Base-by-base conservation (phyloP, 2,797 vertebrate species). In the Oreonectes daqikongensis region DNA sequence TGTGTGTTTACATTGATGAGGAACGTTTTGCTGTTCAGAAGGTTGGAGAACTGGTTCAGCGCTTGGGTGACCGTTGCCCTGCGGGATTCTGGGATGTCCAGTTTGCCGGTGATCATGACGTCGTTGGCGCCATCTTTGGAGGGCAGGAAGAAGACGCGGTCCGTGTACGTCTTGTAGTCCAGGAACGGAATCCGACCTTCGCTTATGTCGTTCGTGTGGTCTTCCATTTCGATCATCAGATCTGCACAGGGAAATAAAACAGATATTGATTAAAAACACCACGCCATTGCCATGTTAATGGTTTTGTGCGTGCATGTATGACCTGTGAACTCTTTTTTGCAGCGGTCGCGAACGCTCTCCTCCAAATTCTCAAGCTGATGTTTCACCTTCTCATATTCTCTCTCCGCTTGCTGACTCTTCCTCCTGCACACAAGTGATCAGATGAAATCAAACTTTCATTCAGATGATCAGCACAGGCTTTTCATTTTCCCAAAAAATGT, bases 301-400 rank as follows among this genome's bases (percentile, higher is more conserved):
- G 9, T 7, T 28, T 46, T 32, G 46, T 28, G n/a, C 1, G 30
- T 66, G 14, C 35, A 52, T 24, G 40, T 63, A 61, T 72, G 86
- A 99, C 98, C 98, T 90, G 98, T 99, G 91, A 99, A 99, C 82
- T 99, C 97, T 80, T 99, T 99, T 90, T 99, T 99, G 95, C 97
- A 99, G 66, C 97, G 95, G 77, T 99, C 98, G 7, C 98, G 92
- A 17, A 99, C 98, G 0, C 96, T 99, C 88, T 99, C 97, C 88
- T 99, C 98, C 87, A 99, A 86, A 76, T 96, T 97, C 88, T 99
- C 97, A 26, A 99, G 94, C 86, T 99, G 97, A 70, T 95, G 97
- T 85, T 94, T 96, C 81, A 99, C 97, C 90, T 99, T 99, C 91
- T 99, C 96, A 0, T 99, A 99, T 85, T 99, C 97, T 1, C 97